Evolutionary conservation across 2,888 invertebrate species (phyloP), one percentile per base, ranked within the genome.

Genomic region (Venusia cambrica): DNA sequence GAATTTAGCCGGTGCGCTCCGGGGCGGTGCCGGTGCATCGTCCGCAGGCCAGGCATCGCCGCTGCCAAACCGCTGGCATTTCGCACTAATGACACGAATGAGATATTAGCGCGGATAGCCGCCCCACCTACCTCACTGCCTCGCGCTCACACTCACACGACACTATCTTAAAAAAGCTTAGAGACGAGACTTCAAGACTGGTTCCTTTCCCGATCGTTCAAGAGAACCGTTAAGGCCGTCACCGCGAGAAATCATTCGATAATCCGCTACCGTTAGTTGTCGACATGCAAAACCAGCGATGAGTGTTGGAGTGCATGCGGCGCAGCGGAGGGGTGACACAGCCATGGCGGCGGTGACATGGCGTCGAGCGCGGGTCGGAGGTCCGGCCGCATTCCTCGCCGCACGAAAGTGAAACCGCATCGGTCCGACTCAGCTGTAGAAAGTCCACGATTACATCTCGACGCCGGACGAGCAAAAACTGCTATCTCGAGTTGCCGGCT

Each of bases 31-130:
- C 77, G 66, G 80, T 83, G 85, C 84, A 81, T 75, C 84, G 84
- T 62, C 77, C 79, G 71, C 65, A 55, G 67, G 73, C 77, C 62
- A 60, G 57, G 57, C 63, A 61, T 62, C 62, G 64, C 59, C 48
- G 63, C 59, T 84, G 85, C 85, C 85, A 85, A 85, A 67, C 74
- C 63, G 73, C 71, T 85, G 85, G 80, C 85, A 87, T 85, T 87
- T 87, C 73, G 83, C 81, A 69, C 84, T 79, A 83, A 83, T 83
- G 85, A 84, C 85, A 84, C 83, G 73, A 83, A 84, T 84, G 80
- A 84, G 84, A 85, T 83, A 85, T 84, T 80, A 79, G 77, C 76
- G 72, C 74, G 73, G 77, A 81, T 80, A 78, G 73, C 62, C 25
- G 19, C 29, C 45, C 41, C 40, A 37, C 33, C 40, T 17, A 18